Conservation (phyloP, 64 coral and sea anemone species). For the Dendrophyllia cribrosa region DNA sequence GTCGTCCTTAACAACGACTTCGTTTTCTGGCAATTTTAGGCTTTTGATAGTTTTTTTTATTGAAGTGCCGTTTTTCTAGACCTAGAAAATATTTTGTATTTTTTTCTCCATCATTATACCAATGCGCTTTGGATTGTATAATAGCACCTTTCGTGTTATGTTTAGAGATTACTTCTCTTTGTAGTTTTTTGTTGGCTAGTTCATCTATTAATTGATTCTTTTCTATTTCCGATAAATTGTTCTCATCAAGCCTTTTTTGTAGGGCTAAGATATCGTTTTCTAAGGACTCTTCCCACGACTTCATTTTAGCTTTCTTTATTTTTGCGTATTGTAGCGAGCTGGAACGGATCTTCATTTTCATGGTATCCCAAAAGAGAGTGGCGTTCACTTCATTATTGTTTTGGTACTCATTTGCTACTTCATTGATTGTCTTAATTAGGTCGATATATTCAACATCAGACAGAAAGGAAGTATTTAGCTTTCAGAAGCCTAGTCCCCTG, state of each 20-base stretch:
- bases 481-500: background rate
- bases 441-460: background rate
- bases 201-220: background rate
- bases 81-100: background rate
- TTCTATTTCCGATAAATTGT: background rate
- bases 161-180: background rate
- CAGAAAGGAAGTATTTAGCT: conserved; percentile 22
- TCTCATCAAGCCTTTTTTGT: background rate
- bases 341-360: conserved; percentile 6
- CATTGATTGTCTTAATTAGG: background rate
- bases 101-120: background rate
- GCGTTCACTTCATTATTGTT: background rate
- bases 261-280: background rate
- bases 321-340: background rate
- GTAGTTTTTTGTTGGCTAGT: background rate
- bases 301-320: conserved; percentile 3
- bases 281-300: background rate
- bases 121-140: background rate
- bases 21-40: background rate
- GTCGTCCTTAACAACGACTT: background rate
- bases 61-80: no score
- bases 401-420: background rate
- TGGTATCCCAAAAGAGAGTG: background rate
- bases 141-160: background rate
- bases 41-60: background rate